Evolutionary conservation across 2,888 invertebrate genomes (phyloP).

Genomic region (Lasioglossum marginatum): DNA sequence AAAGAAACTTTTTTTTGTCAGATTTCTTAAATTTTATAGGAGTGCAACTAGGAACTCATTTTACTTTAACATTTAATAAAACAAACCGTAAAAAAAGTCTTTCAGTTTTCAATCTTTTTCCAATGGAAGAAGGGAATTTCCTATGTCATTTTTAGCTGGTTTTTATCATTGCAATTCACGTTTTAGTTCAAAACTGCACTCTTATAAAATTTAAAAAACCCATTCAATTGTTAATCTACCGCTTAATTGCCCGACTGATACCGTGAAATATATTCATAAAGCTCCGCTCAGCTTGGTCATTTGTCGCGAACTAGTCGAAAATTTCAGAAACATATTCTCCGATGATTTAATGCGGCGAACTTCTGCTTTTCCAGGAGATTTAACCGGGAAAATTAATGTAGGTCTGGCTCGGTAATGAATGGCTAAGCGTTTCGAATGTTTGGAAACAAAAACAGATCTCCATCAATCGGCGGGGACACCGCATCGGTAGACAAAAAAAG

Average conservation of each 20-base stretch:
- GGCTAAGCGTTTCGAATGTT: constrained; percentile 37
- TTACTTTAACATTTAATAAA: no score
- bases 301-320: constrained; percentile 55
- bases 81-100: no score
- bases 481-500: constrained; percentile 18
- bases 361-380: constrained; percentile 65
- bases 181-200: no score
- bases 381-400: constrained; percentile 66
- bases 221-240: no score
- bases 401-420: constrained; percentile 64
- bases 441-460: constrained; percentile 51
- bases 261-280: constrained; percentile 7
- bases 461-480: constrained; percentile 43
- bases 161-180: no score
- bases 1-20: no score
- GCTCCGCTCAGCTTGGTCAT: constrained; percentile 21
- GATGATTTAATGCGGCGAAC: constrained; percentile 64
- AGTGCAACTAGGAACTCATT: no score
- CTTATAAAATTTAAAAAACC: no score
- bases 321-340: constrained; percentile 63
- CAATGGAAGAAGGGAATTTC: no score
- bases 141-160: no score
- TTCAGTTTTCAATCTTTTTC: no score
- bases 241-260: constrained; percentile 40
- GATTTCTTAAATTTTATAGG: no score